phyloP scores from a whole-genome alignment of 2,888 invertebrate genomes.

The Scaptodrosophila latifasciaeformis region DNA sequence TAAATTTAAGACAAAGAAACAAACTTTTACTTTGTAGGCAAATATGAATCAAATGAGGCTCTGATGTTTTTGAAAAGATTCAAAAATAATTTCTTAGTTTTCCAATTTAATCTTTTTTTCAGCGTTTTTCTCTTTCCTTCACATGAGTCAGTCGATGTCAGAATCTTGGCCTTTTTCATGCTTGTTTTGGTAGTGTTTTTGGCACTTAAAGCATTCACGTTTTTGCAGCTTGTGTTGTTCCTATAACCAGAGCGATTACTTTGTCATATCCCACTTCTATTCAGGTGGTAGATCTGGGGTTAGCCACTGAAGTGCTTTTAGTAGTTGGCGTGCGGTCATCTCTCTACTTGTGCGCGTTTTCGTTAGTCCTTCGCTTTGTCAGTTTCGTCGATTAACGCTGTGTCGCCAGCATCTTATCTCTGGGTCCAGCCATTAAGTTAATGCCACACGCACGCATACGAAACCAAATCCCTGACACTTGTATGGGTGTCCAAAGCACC shows the following conservation, averaged over 20 bases:
- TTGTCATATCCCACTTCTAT: too few species aligned
- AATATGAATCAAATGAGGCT: too few species aligned
- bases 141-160: too few species aligned
- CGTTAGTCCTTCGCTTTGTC: constrained; percentile 44
- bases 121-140: too few species aligned
- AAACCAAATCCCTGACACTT: constrained; percentile 57
- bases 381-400: neutral
- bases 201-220: constrained; percentile 42
- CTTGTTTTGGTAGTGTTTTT: constrained; percentile 17
- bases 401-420: constrained; percentile 47
- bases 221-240: constrained; percentile 15
- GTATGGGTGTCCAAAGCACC: constrained; percentile 8
- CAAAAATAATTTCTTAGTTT: too few species aligned
- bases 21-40: too few species aligned
- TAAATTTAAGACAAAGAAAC: constrained; percentile 13
- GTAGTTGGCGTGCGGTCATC: too few species aligned
- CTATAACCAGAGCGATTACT: constrained; percentile 31
- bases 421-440: constrained; percentile 63
- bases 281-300: too few species aligned
- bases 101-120: too few species aligned
- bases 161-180: too few species aligned
- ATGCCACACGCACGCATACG: constrained; percentile 44
- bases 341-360: too few species aligned
- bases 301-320: constrained; percentile 64
- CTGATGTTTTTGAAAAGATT: too few species aligned